A percentile compares a stretch with the other conserved stretches of the same genome.
These are phyloP conservation scores for Diabrotica virgifera DNA, from an alignment of 1,140 invertebrate genomes.

Conservation along the genomic window DNA sequence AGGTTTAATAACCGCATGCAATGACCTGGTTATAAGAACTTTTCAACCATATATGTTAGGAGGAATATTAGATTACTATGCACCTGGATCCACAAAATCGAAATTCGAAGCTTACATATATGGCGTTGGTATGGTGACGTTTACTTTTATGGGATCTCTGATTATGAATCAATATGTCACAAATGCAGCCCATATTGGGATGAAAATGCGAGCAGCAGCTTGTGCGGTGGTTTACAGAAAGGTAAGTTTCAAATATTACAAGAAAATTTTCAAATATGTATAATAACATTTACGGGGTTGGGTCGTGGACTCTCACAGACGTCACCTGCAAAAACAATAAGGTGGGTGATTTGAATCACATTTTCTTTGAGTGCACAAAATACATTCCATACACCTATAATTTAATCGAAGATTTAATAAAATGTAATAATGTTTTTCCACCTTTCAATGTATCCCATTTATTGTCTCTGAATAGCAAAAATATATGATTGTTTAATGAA, in stretches of 20 bases:
- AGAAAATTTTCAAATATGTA: too few species aligned
- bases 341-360: too few species aligned
- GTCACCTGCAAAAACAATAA: too few species aligned
- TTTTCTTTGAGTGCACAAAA: too few species aligned
- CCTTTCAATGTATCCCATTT: too few species aligned
- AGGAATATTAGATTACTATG: slow-evolving; percentile 53
- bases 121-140: slow-evolving; percentile 55
- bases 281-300: too few species aligned
- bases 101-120: slow-evolving; percentile 54
- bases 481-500: too few species aligned
- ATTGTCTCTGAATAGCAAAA: too few species aligned
- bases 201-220: slow-evolving; percentile 74
- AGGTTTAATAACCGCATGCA: slow-evolving; percentile 33
- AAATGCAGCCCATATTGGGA: slow-evolving; percentile 61
- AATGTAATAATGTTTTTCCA: too few species aligned
- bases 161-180: slow-evolving; percentile 59
- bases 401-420: too few species aligned
- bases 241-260: slow-evolving; percentile 56
- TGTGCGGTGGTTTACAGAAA: slow-evolving; percentile 79
- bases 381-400: too few species aligned
- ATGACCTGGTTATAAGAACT: slow-evolving; percentile 39
- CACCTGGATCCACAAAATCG: slow-evolving; percentile 41
- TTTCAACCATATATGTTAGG: slow-evolving; percentile 53
- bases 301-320: too few species aligned
- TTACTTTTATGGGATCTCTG: slow-evolving; percentile 52